Base-by-base conservation (phyloP, 1,140 invertebrate species). In the Hylaeus anthracinus region DNA sequence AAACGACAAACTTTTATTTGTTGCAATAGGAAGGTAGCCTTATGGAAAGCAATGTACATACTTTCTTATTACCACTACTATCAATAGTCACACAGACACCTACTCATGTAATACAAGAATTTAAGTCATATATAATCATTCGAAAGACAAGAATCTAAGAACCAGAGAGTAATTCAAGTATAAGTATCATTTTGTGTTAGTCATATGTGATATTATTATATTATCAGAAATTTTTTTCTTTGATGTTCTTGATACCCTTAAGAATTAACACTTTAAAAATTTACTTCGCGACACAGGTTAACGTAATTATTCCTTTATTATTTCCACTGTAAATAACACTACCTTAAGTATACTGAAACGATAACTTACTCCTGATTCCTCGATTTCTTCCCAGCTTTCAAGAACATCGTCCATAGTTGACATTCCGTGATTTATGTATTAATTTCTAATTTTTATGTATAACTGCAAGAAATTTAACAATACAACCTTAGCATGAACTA, bases 371-470 rank as follows among this genome's bases (percentile, higher is more conserved):
- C 94, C 94, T 69, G 94, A 95, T 92, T 97, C 96, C 89, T 96
- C 96, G 93, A 97, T 96, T 93, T 97, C 96, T 94, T 97, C 97
- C 97, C 97, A 97, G 94, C 95, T 97, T 92, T 97, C 96, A 88
- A 95, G 94, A 90, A 96, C 94, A 88, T 95, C 95, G 85, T 95
- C 94, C 86, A 94, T 93, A 80, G 93, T 90, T 82, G 94, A 94
- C 93, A 94, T 94, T 71, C 73, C 78, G 48, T 43, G 39, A 79
- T 65, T 83, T 80, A 37, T 66, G 3, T 48, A 41, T 26, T 72
- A 81, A 78, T 67, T 55, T 41, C 72, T 63, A 39, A 66, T 48
- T 66, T 43, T 65, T 55, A 63, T 55, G 58, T 69, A 58, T 74
- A 41, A 58, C 63, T 66, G 12, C 55, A 15, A 82, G 71, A 58